These are phyloP conservation scores for Cephus pygmeus DNA, from an alignment of 2,888 invertebrate species.

Conservation along the genomic window DNA sequence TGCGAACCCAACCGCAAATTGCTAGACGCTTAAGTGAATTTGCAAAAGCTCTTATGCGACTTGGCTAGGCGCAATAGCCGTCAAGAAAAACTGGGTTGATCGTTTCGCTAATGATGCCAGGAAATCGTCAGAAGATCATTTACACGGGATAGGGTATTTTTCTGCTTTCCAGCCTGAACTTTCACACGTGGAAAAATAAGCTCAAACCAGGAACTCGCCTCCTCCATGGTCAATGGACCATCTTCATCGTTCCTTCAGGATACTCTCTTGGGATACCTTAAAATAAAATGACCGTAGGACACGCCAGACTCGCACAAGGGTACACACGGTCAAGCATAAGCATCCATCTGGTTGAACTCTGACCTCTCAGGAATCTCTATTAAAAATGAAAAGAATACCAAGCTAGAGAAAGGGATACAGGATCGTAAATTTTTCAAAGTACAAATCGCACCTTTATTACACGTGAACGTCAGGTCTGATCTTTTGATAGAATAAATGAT, in stretches of 20 bases:
- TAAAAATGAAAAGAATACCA: not conserved
- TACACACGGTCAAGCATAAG: not conserved
- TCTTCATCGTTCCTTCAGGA: not conserved
- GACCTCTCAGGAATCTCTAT: not conserved
- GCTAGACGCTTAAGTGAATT: not conserved
- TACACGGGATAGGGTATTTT: not conserved
- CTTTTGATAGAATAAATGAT: not conserved
- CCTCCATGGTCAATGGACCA: not conserved
- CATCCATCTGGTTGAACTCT: not conserved
- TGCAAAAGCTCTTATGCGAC: not conserved
- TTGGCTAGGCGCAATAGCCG: not conserved
- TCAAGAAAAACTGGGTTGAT: not conserved
- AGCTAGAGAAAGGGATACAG: not conserved
- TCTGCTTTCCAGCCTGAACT: not conserved
- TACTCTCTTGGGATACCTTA: not conserved
- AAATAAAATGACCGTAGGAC: not conserved
- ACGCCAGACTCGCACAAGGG: not conserved
- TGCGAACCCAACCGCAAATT: not conserved
- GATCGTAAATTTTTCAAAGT: not conserved
- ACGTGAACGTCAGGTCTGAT: not conserved
- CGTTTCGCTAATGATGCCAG: not conserved
- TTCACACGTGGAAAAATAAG: not conserved
- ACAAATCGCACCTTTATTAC: not conserved
- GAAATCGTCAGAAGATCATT: not conserved
- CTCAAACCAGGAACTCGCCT: not conserved